phyloP scores from a whole-genome alignment of 2,797 vertebrate genomes.

The Petrocephalus sullivani region DNA sequence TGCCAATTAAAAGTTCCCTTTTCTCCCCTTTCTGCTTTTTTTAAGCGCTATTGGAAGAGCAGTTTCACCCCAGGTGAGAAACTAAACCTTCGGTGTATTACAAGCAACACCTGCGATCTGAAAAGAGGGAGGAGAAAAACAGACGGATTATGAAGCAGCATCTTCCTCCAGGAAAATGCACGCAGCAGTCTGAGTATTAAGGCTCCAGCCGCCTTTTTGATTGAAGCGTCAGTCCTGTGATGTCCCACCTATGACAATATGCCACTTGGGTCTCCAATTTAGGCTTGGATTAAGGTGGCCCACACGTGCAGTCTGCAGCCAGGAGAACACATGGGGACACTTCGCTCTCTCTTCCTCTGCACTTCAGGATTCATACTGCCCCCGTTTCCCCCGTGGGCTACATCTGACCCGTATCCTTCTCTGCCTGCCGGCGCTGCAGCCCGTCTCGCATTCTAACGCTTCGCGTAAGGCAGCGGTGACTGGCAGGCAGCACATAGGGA shows the following conservation, averaged over 20 bases:
- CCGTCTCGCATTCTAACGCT: not conserved
- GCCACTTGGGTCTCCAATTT: not conserved
- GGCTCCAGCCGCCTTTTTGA: not conserved
- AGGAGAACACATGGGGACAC: not conserved
- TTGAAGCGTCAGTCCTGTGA: not conserved
- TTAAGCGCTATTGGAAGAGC: constrained; percentile 7
- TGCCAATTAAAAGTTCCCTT: constrained; percentile 45
- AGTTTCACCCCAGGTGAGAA: constrained; percentile 23
- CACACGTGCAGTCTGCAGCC: not conserved
- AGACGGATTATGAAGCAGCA: not conserved
- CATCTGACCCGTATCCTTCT: not conserved
- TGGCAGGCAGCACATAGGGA: not conserved
- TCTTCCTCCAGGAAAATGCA: not conserved
- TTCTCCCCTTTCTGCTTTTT: constrained; percentile 19
- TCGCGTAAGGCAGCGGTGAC: not conserved
- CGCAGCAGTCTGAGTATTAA: not conserved
- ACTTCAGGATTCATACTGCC: not conserved
- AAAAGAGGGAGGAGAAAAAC: not conserved
- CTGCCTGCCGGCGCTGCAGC: not conserved
- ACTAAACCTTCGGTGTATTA: constrained; percentile 16
- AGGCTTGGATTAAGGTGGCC: not conserved
- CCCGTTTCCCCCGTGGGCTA: not conserved
- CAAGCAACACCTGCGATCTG: not conserved
- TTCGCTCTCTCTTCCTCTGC: not conserved
- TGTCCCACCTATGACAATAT: not conserved